phyloP scores from a whole-genome alignment of 2,888 invertebrate genomes.

The Hymenopus coronatus region DNA sequence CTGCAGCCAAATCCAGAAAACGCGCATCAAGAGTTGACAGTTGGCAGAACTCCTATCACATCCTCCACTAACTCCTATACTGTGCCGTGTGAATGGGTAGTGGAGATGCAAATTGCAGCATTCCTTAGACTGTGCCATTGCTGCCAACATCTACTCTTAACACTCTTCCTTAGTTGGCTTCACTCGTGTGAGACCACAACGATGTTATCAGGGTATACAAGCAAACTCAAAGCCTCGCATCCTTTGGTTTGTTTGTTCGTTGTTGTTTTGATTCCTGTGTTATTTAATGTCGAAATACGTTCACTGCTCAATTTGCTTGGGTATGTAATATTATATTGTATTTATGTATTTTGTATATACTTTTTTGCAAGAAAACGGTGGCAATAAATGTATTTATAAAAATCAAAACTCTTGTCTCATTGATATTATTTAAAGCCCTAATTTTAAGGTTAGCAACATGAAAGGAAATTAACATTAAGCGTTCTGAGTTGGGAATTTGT shows the following conservation, averaged over 20 bases:
- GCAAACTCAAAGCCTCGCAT: neutral
- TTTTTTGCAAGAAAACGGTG: slow-evolving; percentile 35
- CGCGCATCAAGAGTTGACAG: neutral
- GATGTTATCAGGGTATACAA: neutral
- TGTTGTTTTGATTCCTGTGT: slow-evolving; percentile 16
- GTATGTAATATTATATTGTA: slow-evolving; percentile 8
- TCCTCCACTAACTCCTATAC: neutral
- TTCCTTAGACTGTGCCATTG: neutral
- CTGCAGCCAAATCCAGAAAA: neutral
- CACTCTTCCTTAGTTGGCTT: neutral
- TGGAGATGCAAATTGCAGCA: neutral
- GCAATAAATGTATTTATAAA: slow-evolving; percentile 32
- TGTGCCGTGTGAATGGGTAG: neutral
- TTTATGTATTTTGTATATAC: slow-evolving; percentile 27
- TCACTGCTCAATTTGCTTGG: slow-evolving; percentile 11
- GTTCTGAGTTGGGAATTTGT: too few species aligned
- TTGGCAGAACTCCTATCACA: neutral
- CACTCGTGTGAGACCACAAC: neutral
- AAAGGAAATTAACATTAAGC: neutral
- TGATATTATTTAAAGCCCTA: neutral
- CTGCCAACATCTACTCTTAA: neutral
- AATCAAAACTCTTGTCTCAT: neutral
- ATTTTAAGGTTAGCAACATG: neutral
- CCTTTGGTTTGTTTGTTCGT: neutral
- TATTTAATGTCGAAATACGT: neutral